Percentiles rank a stretch among this genome's conserved stretches.
Conservation (phyloP, 2,888 invertebrate genomes). For the Diplazon laetatorius region DNA sequence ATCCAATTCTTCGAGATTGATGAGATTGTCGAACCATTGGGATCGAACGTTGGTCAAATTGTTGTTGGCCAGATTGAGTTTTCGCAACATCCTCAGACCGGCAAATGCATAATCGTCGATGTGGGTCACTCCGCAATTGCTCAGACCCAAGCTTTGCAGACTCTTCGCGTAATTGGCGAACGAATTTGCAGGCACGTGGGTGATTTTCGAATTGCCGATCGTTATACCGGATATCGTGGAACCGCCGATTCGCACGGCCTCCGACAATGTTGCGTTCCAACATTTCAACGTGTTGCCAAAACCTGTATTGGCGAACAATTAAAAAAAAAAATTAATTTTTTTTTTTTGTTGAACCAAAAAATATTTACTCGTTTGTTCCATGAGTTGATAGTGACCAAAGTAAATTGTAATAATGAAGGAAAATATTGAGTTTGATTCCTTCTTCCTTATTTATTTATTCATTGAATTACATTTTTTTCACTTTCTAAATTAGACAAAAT, state of each 20-base stretch:
- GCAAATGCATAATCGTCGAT: conserved; percentile 70
- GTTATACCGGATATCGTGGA: conserved; percentile 65
- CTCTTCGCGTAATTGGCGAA: conserved; percentile 66
- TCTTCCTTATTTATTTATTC: neutral
- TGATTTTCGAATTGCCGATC: conserved; percentile 71
- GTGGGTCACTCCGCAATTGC: conserved; percentile 70
- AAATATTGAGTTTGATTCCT: neutral
- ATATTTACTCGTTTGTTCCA: too few relatives aligned
- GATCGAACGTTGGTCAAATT: conserved; percentile 68
- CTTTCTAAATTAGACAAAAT: conserved; percentile 3
- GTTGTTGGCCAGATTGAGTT: conserved; percentile 73
- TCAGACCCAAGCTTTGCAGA: conserved; percentile 70
- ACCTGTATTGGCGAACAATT: too few relatives aligned
- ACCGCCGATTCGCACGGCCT: conserved; percentile 59
- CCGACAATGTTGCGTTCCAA: conserved; percentile 66
- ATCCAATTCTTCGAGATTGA: conserved; percentile 73
- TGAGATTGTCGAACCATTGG: conserved; percentile 71
- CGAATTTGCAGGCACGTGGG: conserved; percentile 62
- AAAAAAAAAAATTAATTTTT: too few relatives aligned
- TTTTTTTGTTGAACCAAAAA: too few relatives aligned
- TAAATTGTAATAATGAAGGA: too few relatives aligned
- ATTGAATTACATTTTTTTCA: neutral
- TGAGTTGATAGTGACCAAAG: too few relatives aligned
- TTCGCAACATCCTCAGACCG: conserved; percentile 66
- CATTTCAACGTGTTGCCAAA: conserved; percentile 70